Evolutionary conservation across 2,888 invertebrate genomes (phyloP).

Genomic region (Germaria angustata): DNA sequence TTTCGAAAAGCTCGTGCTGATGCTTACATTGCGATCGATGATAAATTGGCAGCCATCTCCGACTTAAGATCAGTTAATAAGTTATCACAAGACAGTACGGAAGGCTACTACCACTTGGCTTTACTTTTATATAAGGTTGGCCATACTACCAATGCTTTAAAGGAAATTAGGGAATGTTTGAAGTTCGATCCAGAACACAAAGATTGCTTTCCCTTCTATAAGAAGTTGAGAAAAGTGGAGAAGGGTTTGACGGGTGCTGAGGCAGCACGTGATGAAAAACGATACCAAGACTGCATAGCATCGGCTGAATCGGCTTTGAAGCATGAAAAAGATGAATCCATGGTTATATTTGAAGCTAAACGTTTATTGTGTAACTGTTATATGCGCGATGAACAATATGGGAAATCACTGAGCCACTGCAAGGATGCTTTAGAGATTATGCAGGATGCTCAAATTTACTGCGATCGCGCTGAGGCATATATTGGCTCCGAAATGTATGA

Average conservation of each 20-base stretch:
- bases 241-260: constrained; percentile 87
- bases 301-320: constrained; percentile 85
- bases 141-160: constrained; percentile 93
- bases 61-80: constrained; percentile 95
- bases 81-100: constrained; percentile 94
- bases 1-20: constrained; percentile 93
- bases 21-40: constrained; percentile 88
- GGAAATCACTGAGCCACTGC: constrained; percentile 89
- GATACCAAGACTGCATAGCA: constrained; percentile 85
- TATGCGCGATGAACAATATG: constrained; percentile 84
- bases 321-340: constrained; percentile 85
- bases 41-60: constrained; percentile 91
- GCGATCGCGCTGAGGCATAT: constrained; percentile 96
- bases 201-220: constrained; percentile 96
- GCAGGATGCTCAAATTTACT: constrained; percentile 88
- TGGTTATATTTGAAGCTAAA: constrained; percentile 88
- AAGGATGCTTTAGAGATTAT: constrained; percentile 88
- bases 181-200: constrained; percentile 99
- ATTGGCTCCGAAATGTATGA: constrained; percentile 94
- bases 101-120: constrained; percentile 86
- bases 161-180: constrained; percentile 97
- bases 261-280: constrained; percentile 82
- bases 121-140: constrained; percentile 93
- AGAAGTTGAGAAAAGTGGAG: constrained; percentile 95
- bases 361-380: constrained; percentile 91